phyloP scores from a whole-genome alignment of 2,888 invertebrate genomes.

The Autographa gamma region DNA sequence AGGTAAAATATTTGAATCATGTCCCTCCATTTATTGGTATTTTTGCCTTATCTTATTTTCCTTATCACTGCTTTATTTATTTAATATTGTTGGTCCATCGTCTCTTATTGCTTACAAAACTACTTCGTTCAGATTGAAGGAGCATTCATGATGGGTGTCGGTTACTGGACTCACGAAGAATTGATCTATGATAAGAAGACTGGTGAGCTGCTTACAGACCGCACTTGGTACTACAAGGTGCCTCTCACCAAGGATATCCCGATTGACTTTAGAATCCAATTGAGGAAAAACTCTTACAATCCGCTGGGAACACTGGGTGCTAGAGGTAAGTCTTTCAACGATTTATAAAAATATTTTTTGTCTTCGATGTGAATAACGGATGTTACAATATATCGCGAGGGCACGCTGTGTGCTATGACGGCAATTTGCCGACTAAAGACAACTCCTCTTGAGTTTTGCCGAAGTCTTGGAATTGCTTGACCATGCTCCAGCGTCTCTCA shows the following conservation, averaged over 20 bases:
- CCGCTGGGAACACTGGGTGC: constrained; percentile 85
- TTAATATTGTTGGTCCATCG: too few relatives aligned
- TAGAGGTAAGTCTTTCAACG: constrained; percentile 64
- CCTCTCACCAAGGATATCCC: constrained; percentile 94
- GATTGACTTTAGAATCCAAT: constrained; percentile 91
- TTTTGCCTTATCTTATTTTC: too few relatives aligned
- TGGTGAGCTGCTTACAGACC: constrained; percentile 92
- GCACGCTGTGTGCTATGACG: too few relatives aligned
- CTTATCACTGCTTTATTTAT: too few relatives aligned
- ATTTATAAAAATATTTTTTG: neutral
- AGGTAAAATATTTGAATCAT: constrained; percentile 72
- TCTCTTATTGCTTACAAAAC: neutral
- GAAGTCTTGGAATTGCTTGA: too few relatives aligned
- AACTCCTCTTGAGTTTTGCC: too few relatives aligned
- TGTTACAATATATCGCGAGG: too few relatives aligned
- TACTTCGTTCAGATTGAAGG: constrained; percentile 89
- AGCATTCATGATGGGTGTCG: constrained; percentile 92
- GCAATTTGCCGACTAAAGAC: too few relatives aligned
- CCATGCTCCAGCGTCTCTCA: too few relatives aligned
- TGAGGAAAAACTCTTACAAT: constrained; percentile 90
- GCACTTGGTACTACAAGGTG: constrained; percentile 94
- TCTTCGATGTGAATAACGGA: too few relatives aligned
- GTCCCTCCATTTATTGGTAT: neutral
- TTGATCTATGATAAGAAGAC: constrained; percentile 90
- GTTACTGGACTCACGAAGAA: constrained; percentile 93